Conservation (phyloP, 35 echinoderm and acorn worm genomes). For the Anneissia japonica region DNA sequence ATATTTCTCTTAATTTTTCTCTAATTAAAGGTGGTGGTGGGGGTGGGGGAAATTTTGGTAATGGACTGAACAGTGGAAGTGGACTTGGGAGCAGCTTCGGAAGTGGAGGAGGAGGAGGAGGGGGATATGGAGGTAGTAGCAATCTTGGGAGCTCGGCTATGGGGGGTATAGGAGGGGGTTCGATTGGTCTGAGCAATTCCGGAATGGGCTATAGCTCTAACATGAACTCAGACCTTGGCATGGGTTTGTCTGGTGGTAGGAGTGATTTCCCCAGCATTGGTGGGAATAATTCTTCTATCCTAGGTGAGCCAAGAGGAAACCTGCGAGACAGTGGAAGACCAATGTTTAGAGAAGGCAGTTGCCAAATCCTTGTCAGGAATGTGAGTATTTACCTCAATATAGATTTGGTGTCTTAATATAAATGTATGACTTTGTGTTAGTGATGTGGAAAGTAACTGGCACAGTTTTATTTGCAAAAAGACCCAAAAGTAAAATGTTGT, state of each 20-base stretch:
- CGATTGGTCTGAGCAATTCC: conserved; percentile 3
- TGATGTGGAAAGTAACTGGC: too few relatives aligned
- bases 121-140: background rate
- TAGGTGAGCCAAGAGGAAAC: background rate
- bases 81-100: conserved; percentile 45
- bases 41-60: conserved; percentile 21
- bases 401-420: too few relatives aligned
- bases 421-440: too few relatives aligned
- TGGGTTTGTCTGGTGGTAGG: conserved; percentile 13
- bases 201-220: conserved; percentile 7
- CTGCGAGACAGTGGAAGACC: background rate
- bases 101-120: conserved; percentile 11
- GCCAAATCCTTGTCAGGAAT: conserved; percentile 86
- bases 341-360: conserved; percentile 13
- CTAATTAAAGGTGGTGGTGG: conserved; percentile 20
- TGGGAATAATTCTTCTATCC: background rate
- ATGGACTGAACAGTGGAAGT: background rate
- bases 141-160: conserved; percentile 8
- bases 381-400: too few relatives aligned
- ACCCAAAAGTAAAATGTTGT: background rate
- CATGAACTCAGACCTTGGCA: conserved; percentile 14
- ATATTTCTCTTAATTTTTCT: too few relatives aligned
- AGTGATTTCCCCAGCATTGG: background rate
- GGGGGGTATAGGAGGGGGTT: background rate
- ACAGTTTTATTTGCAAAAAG: too few relatives aligned